A percentile compares a stretch with the other conserved stretches of the same genome.
Evolutionary conservation across 1,140 invertebrate species (phyloP).

Genomic region (Drosophila arizonae): DNA sequence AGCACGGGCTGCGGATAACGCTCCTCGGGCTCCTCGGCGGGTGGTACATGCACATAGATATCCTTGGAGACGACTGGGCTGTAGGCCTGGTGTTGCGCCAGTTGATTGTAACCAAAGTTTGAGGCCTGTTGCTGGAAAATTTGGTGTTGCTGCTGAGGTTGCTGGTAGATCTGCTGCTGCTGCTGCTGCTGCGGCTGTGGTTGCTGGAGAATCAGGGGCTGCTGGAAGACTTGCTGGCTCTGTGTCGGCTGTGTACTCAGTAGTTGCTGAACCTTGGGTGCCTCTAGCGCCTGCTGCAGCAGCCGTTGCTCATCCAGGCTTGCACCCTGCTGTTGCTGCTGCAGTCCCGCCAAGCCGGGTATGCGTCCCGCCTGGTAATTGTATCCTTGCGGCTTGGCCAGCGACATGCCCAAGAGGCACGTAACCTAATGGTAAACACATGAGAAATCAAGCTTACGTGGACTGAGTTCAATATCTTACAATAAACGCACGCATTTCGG

Average conservation of each 20-base stretch:
- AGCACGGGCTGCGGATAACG: slow-evolving; percentile 44
- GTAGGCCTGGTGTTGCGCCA: slow-evolving; percentile 27
- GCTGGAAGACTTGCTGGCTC: slow-evolving; percentile 33
- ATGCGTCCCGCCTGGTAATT: slow-evolving; percentile 57
- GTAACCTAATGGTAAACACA: slow-evolving; percentile 48
- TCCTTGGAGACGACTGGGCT: slow-evolving; percentile 70
- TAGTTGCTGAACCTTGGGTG: slow-evolving; percentile 32
- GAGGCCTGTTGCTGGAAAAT: slow-evolving; percentile 38
- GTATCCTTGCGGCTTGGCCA: slow-evolving; percentile 73
- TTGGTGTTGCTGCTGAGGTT: slow-evolving; percentile 33
- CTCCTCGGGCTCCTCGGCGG: slow-evolving; percentile 62
- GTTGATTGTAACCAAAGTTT: slow-evolving; percentile 40
- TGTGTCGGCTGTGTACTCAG: neutral
- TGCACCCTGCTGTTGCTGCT: slow-evolving; percentile 28
- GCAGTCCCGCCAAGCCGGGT: neutral
- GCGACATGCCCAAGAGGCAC: slow-evolving; percentile 59
- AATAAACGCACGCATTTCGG: slow-evolving; percentile 74
- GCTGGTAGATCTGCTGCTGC: slow-evolving; percentile 40
- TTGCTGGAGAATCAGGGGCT: slow-evolving; percentile 10
- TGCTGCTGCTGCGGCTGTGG: slow-evolving; percentile 9
- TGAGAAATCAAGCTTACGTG: neutral
- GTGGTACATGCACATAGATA: slow-evolving; percentile 80
- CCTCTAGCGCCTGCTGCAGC: slow-evolving; percentile 63
- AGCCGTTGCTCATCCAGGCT: slow-evolving; percentile 49
- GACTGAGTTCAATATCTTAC: slow-evolving; percentile 50